Percentiles rank a stretch among this genome's conserved stretches.
Conservation (phyloP, 2,797 vertebrate species). For the Petrocephalus sullivani region DNA sequence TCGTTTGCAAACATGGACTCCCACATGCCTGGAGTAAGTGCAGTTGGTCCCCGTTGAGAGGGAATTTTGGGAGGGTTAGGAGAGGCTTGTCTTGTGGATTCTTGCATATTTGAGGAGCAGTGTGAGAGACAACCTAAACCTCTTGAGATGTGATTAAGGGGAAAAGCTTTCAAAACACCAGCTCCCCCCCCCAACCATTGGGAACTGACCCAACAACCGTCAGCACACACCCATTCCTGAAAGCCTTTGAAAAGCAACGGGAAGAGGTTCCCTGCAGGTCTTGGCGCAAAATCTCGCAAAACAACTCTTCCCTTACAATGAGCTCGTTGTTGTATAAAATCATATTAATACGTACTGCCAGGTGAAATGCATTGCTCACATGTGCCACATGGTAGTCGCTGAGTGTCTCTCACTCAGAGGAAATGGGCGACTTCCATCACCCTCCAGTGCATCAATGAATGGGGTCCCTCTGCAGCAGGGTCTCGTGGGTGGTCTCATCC, state of each 20-base stretch:
- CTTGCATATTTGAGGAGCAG: neutral
- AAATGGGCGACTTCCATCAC: neutral
- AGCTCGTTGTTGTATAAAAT: neutral
- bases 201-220: neutral
- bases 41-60: neutral
- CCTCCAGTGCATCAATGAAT: neutral
- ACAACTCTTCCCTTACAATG: neutral
- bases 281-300: neutral
- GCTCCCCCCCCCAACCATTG: neutral
- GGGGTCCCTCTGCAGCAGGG: neutral
- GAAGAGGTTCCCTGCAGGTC: neutral
- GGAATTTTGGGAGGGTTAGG: neutral
- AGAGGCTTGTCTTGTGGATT: neutral
- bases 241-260: neutral
- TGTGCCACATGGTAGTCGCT: neutral
- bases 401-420: neutral
- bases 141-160: neutral
- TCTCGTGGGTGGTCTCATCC: neutral
- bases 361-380: neutral
- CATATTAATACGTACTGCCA: neutral
- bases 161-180: neutral
- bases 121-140: neutral
- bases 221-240: neutral
- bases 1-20: neutral
- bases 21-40: neutral